Conservation (phyloP, 2,113 vertebrate genomes). For the Mystacornis crossleyi region DNA sequence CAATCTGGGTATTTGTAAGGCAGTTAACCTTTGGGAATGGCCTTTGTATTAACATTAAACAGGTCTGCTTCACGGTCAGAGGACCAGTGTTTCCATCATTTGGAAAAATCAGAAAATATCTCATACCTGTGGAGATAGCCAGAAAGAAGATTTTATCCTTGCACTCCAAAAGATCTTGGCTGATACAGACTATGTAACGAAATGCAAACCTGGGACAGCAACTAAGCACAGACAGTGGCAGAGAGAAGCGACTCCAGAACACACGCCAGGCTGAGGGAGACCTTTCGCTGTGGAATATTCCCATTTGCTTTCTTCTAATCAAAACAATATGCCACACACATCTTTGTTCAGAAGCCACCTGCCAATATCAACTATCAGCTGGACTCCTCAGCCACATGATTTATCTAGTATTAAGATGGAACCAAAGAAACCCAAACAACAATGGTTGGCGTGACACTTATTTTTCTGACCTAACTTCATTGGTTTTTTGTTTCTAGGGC, state of each 20-base stretch:
- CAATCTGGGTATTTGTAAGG: constrained; percentile 29
- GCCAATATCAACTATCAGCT: background rate
- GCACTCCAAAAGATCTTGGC: background rate
- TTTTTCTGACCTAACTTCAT: background rate
- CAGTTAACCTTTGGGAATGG: constrained; percentile 15
- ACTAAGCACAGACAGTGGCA: background rate
- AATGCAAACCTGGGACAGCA: background rate
- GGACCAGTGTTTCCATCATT: background rate
- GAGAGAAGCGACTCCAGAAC: background rate
- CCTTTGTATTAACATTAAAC: constrained; percentile 12
- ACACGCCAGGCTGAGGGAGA: background rate
- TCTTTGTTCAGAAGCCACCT: background rate
- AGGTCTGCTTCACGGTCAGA: background rate
- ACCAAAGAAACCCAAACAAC: background rate
- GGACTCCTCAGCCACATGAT: background rate
- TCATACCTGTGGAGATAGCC: background rate
- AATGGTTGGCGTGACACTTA: background rate
- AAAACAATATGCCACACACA: background rate
- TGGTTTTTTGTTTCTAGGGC: constrained; percentile 18
- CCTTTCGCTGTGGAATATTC: background rate
- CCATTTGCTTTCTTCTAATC: background rate
- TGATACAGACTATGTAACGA: background rate
- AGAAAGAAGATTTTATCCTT: background rate
- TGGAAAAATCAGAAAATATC: background rate
- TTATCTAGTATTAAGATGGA: background rate